Evolutionary conservation across 2,797 vertebrate species (phyloP).

Genomic region (Enteromius afrohamiltoni): DNA sequence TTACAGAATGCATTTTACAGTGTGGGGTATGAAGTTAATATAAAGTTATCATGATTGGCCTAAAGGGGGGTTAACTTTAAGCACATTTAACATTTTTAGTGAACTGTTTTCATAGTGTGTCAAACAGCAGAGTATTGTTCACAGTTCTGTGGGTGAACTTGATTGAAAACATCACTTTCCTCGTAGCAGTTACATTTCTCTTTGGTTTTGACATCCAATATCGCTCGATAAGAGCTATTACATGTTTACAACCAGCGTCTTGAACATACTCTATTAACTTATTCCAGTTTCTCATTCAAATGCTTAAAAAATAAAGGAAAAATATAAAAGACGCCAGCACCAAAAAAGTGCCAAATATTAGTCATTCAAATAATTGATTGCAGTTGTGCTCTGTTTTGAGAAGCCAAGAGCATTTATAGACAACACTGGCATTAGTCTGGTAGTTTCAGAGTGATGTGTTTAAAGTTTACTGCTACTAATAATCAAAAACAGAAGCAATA

Average conservation of each 20-base stretch:
- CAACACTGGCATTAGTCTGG: not conserved
- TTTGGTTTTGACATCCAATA: not conserved
- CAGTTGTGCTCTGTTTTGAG: not conserved
- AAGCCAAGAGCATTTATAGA: not conserved
- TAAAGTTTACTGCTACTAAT: not conserved
- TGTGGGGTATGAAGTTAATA: too few relatives aligned
- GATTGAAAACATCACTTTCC: not conserved
- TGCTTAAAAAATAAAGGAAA: not conserved
- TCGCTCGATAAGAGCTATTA: not conserved
- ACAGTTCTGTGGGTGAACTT: not conserved
- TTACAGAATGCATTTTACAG: too few relatives aligned
- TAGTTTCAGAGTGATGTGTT: not conserved
- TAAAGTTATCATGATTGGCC: too few relatives aligned
- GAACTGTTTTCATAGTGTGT: not conserved
- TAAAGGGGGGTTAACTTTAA: not conserved
- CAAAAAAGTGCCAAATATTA: not conserved
- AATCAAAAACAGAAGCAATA: not conserved
- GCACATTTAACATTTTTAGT: not conserved
- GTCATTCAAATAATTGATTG: not conserved
- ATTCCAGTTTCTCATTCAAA: not conserved
- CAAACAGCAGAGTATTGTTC: slow-evolving; percentile 1
- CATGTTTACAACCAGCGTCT: not conserved
- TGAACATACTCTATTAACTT: not conserved
- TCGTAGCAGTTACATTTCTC: not conserved
- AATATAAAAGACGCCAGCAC: not conserved